Evolutionary conservation across 2,113 vertebrate genomes (phyloP).

Genomic region (Pelecanus crispus): DNA sequence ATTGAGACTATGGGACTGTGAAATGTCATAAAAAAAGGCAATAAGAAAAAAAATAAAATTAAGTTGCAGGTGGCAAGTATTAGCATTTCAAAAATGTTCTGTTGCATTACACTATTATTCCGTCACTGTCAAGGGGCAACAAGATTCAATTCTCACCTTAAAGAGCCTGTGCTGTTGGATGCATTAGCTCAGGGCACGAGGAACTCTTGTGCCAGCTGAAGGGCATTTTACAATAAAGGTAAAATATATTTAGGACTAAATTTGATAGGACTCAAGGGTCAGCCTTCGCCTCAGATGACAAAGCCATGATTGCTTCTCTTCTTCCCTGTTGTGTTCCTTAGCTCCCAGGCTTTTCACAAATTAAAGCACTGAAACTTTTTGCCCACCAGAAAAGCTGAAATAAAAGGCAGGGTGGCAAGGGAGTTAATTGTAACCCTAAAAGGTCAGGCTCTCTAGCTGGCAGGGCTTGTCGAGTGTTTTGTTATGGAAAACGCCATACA

Average conservation of each 20-base stretch:
- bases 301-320: not conserved
- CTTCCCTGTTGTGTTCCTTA: not conserved
- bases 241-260: conserved; percentile 30
- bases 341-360: conserved; percentile 24
- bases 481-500: not conserved
- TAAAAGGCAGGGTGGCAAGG: not conserved
- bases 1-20: conserved; percentile 69
- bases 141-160: conserved; percentile 28
- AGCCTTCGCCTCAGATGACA: not conserved
- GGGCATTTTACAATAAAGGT: conserved; percentile 8
- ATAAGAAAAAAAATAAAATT: conserved; percentile 72
- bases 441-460: not conserved
- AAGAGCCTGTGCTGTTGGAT: not conserved
- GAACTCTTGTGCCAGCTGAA: not conserved
- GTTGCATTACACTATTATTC: conserved; percentile 43
- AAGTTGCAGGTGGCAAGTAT: conserved; percentile 64
- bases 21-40: conserved; percentile 73
- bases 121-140: conserved; percentile 58
- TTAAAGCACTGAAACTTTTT: not conserved
- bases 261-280: conserved; percentile 7
- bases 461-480: not conserved
- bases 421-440: not conserved
- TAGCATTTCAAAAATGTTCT: conserved; percentile 69
- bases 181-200: not conserved
- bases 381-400: not conserved